phyloP scores from a whole-genome alignment of 1,140 invertebrate genomes.

The Drosophila pseudoobscura region DNA sequence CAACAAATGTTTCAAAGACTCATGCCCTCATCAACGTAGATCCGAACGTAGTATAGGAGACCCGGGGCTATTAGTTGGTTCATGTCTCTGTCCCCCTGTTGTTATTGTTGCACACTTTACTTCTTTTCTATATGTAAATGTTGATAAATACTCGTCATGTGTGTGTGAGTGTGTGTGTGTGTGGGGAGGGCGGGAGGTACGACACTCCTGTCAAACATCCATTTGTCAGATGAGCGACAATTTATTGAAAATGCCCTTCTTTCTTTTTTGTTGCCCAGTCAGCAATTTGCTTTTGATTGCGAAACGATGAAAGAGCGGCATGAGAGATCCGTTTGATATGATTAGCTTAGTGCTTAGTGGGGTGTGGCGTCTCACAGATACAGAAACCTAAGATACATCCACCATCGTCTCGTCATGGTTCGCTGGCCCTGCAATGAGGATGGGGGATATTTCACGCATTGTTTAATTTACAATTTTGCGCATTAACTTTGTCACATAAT shows the following conservation, averaged over 20 bases:
- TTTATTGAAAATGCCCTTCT: constrained; percentile 45
- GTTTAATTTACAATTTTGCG: constrained; percentile 80
- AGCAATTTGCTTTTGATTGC: constrained; percentile 43
- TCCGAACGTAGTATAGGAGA: background rate
- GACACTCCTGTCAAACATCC: constrained; percentile 48
- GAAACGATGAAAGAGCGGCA: constrained; percentile 10
- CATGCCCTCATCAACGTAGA: constrained; percentile 23
- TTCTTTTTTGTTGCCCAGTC: constrained; percentile 39
- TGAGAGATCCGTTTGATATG: constrained; percentile 3
- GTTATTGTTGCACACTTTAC: constrained; percentile 9
- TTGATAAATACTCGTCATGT: constrained; percentile 37
- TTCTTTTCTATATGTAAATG: constrained; percentile 35
- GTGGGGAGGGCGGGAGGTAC: constrained; percentile 7
- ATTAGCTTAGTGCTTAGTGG: constrained; percentile 14
- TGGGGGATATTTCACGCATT: constrained; percentile 46
- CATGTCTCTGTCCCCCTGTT: too few species aligned
- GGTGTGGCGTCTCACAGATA: too few species aligned
- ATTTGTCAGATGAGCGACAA: constrained; percentile 70
- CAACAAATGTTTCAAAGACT: constrained; percentile 70
- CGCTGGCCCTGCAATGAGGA: constrained; percentile 7
- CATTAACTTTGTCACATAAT: constrained; percentile 82
- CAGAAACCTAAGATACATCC: too few species aligned
- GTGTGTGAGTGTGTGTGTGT: constrained; percentile 15
- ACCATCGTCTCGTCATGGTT: too few species aligned
- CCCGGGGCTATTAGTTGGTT: constrained; percentile 11